Evolutionary conservation across 2,888 invertebrate species (phyloP), one percentile per base, ranked within the genome.

Genomic region (Leptopilina drosophilae): DNA sequence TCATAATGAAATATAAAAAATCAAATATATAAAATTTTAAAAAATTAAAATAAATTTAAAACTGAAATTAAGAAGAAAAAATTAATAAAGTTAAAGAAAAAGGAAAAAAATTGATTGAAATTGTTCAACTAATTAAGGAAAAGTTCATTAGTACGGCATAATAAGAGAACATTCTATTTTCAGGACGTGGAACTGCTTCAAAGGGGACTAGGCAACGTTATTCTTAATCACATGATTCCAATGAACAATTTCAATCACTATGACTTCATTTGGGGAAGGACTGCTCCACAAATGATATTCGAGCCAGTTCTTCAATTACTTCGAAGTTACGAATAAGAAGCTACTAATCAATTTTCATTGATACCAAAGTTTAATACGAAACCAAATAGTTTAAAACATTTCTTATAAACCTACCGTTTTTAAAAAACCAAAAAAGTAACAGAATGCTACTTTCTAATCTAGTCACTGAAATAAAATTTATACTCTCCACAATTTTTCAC

Each of bases 251-350:
- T 90, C 66, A 89, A 88, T 80, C 91, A 91, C 82, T 91, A 91
- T 49, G 91, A 91, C 64, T 91, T 91, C 67, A 69, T 91, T 4
- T 91, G 91, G 91, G 90, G 90, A 66, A 88, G 83, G 80, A 83
- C 84, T 33, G 86, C 89, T 4, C 84, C 85, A 2, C 83, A 87
- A 77, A 78, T 87, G 62, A 82, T 91, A n/a, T 90, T 88, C 49
- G 79, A 83, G 56, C 88, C 89, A 67, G 77, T 91, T 12, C 77
- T 90, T 15, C 80, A 83, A 46, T 82, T 91, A 56, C 81, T 91
- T 56, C 83, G 85, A 56, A 82, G 85, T 77, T 88, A 89, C 82
- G 84, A 85, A 81, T 84, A 80, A 11, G 12, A 64, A 65, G 11
- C 77, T 73, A 53, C 3, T 33, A 69, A 76, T 9, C 33, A 40